Conservation (phyloP, 2,888 invertebrate genomes). For the Tinea trinotella region DNA sequence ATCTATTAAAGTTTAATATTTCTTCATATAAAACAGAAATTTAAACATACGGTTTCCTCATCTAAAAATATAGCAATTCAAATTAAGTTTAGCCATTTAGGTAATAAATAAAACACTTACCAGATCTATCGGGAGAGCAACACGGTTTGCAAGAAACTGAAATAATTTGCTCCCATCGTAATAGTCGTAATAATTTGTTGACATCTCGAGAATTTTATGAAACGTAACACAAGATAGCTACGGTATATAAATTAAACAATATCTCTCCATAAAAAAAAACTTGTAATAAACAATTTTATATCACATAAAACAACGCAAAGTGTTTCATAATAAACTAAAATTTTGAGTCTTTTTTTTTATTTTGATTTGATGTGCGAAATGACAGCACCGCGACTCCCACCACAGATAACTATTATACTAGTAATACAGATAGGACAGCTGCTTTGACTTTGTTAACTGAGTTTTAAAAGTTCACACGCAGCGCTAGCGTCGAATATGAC, state of each 20-base stretch:
- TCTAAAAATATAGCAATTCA: too few relatives aligned
- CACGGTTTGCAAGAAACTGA: constrained; percentile 75
- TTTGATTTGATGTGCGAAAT: background rate
- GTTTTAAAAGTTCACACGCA: too few relatives aligned
- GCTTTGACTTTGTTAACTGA: too few relatives aligned
- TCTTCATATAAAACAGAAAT: too few relatives aligned
- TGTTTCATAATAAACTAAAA: background rate
- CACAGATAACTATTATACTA: too few relatives aligned
- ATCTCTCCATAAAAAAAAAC: background rate
- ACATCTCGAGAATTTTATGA: constrained; percentile 16
- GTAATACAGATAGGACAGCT: too few relatives aligned
- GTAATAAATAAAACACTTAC: too few relatives aligned
- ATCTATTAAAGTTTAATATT: too few relatives aligned
- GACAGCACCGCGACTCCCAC: background rate
- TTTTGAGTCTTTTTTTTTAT: background rate
- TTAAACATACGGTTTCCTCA: too few relatives aligned
- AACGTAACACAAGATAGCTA: constrained; percentile 1
- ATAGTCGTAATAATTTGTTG: constrained; percentile 46
- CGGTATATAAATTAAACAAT: background rate
- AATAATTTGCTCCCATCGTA: constrained; percentile 83
- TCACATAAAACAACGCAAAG: background rate
- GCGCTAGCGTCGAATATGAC: too few relatives aligned
- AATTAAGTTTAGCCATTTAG: too few relatives aligned
- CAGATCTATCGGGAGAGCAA: constrained; percentile 84
- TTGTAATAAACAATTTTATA: background rate